Conservation (phyloP, 2,888 invertebrate species). For the Adelphocoris suturalis region DNA sequence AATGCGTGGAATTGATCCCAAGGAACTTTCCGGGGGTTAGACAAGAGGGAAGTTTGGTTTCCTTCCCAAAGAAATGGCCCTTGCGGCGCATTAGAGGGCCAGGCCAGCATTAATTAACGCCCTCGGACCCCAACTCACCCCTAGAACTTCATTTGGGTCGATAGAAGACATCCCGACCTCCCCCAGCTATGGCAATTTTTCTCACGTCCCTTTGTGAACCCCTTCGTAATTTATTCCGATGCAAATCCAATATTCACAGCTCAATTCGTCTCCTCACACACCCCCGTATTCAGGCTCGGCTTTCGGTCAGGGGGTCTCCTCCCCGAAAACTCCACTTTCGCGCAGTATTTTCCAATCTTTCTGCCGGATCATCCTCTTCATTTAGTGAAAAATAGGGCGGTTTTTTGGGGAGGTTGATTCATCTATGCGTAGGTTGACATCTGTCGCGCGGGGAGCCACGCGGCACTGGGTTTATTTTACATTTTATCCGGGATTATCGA, state of each 20-base stretch:
- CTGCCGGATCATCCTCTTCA: conserved; percentile 10
- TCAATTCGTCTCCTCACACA: conserved; percentile 40
- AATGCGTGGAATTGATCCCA: neutral
- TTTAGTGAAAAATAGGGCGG: conserved; percentile 15
- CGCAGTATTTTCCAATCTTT: neutral
- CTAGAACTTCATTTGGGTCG: conserved; percentile 35
- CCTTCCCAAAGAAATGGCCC: neutral
- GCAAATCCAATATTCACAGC: conserved; percentile 69
- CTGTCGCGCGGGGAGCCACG: neutral
- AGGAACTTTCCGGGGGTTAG: neutral
- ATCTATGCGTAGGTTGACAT: conserved; percentile 3
- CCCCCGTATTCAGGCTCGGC: neutral
- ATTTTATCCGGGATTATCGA: conserved; percentile 13
- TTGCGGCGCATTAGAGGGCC: conserved; percentile 22
- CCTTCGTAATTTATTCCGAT: conserved; percentile 47
- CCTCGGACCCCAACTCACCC: conserved; percentile 2
- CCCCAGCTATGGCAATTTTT: conserved; percentile 24
- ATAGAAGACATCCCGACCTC: neutral
- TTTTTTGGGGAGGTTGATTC: neutral
- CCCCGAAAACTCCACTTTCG: neutral
- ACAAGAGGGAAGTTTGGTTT: conserved; percentile 23
- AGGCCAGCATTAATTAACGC: conserved; percentile 51
- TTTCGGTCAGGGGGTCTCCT: neutral
- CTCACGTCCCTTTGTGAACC: conserved; percentile 39
- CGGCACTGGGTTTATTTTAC: conserved; percentile 14